Conservation (phyloP, 92 coral and sea anemone genomes). For the Palythoa grandis region DNA sequence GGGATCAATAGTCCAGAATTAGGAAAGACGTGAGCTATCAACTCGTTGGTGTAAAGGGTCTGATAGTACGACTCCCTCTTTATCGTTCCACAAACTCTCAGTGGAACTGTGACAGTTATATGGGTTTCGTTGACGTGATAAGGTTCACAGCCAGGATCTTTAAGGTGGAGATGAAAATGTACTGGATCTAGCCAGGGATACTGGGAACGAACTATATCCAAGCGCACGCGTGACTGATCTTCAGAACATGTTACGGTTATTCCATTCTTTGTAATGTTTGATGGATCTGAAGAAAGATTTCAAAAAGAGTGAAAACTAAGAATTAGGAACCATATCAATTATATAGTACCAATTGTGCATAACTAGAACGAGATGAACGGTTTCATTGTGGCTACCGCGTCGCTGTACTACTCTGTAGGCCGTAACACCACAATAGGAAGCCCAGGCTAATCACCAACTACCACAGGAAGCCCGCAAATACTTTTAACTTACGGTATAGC, state of each 20-base stretch:
- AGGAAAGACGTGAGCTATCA: slow-evolving; percentile 22
- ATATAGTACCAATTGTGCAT: no score
- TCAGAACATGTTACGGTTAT: neutral
- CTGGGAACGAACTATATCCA: slow-evolving; percentile 16
- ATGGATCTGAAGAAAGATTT: neutral
- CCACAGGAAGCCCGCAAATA: no score
- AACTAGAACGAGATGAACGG: no score
- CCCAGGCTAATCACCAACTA: no score
- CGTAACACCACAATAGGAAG: no score
- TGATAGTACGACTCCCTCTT: slow-evolving; percentile 7
- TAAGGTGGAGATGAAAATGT: slow-evolving; percentile 25
- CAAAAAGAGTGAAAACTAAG: neutral
- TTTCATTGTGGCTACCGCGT: no score
- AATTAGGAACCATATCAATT: neutral
- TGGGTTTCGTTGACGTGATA: slow-evolving; percentile 13
- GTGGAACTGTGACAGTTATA: neutral
- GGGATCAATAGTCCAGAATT: slow-evolving; percentile 1
- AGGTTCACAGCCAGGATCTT: slow-evolving; percentile 31
- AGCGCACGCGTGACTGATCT: slow-evolving; percentile 23
- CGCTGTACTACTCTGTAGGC: no score
- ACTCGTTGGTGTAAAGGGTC: slow-evolving; percentile 3
- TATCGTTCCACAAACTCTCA: slow-evolving; percentile 21
- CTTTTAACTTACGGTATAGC: no score
- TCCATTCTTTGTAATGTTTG: slow-evolving; percentile 30
- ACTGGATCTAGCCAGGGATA: slow-evolving; percentile 28